Evolutionary conservation across 2,797 vertebrate species (phyloP).

Genomic region (Bufotes viridis): DNA sequence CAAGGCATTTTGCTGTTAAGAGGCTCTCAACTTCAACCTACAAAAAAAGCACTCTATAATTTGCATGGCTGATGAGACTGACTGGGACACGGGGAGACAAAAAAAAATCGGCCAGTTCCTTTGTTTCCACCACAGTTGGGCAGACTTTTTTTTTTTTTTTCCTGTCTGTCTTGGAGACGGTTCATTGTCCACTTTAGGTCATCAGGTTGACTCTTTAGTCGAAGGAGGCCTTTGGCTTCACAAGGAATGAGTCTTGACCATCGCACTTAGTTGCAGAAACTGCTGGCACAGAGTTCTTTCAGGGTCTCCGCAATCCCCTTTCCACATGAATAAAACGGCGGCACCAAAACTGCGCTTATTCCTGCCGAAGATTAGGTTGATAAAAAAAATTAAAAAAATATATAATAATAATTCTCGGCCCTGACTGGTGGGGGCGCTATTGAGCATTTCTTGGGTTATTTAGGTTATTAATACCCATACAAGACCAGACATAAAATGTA

Average conservation of each 20-base stretch:
- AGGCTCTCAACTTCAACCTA: constrained; percentile 74
- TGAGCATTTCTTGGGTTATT: background rate
- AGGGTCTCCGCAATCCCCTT: no score
- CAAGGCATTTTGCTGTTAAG: constrained; percentile 73
- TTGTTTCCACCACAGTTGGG: constrained; percentile 74
- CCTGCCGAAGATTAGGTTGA: background rate
- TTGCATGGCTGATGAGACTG: constrained; percentile 80
- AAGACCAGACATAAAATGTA: background rate
- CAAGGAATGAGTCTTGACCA: background rate
- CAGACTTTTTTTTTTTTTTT: constrained; percentile 65
- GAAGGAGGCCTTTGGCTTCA: background rate
- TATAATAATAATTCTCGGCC: no score
- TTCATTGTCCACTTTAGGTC: background rate
- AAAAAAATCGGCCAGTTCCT: constrained; percentile 71
- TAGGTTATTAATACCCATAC: background rate
- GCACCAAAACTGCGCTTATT: no score
- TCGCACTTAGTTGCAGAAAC: background rate
- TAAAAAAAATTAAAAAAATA: background rate
- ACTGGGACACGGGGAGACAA: constrained; percentile 76
- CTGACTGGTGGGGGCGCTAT: background rate
- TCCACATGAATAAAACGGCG: no score
- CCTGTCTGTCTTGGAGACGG: constrained; percentile 60
- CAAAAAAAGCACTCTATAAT: constrained; percentile 78
- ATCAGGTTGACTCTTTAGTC: constrained; percentile 4
- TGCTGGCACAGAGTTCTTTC: no score